Evolutionary conservation across 2,113 vertebrate species (phyloP), one percentile per base, ranked within the genome.

Genomic region (Noturus placidus): DNA sequence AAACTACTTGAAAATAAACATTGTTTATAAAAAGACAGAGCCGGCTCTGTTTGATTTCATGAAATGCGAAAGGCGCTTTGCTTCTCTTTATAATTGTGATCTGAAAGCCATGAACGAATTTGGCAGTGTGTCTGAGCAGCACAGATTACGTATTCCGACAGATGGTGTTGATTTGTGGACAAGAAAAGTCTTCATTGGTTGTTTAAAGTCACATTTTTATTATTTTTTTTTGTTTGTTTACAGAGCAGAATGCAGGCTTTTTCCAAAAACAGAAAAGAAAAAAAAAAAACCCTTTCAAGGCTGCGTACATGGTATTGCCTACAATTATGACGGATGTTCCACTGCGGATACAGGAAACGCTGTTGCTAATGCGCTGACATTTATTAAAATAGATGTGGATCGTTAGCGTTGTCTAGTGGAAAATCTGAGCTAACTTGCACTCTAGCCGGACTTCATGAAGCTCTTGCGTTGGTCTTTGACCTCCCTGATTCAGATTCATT

Each of bases 1-100:
- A 86, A 90, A 89, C 82, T 90, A 90, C 88, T 89, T 90, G 89
- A 89, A 90, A 90, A 90, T 90, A 90, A 90, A 90, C 81, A 84
- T 90, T 90, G 90, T 90, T 90, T 89, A 90, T 90, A 90, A 89
- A 90, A 88, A 87, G 78, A 89, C 76, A 38, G 74, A 80, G 25
- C 4, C 9, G 70, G 13, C 80, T 27, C 56, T 81, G 35, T 85
- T 65, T 82, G 84, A 83, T 9, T 65, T 83, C 87, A 57, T 86
- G 88, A 2, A 59, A 19, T 57, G 56, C 3, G 33, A 30, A 19
- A 9, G 10, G 2, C 38, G 10, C 30, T 50, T 78, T 56, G 17
- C 10, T 0, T 15, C 3, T 27, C 35, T 50, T 70, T 20, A 69
- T 33, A 8, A 72, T 38, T 52, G 25, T 77, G 33, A 17, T 52